Evolutionary conservation across 2,888 invertebrate genomes (phyloP).

Genomic region (Nephrocerus scutellatus): DNA sequence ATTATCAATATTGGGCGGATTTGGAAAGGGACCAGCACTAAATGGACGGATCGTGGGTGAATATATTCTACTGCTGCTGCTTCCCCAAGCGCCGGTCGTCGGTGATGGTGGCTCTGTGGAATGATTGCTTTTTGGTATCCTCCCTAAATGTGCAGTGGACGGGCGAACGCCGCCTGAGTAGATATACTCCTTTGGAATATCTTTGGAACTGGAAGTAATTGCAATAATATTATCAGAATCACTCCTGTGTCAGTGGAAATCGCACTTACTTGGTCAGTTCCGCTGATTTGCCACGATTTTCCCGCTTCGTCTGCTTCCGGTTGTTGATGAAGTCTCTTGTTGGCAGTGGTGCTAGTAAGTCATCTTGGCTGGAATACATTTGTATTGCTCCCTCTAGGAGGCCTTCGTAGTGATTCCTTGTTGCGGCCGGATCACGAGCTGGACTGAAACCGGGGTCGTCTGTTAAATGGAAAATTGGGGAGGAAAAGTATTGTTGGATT

Average conservation of each 20-base stretch:
- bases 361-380: slow-evolving; percentile 45
- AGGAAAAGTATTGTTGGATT: background rate
- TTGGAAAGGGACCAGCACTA: slow-evolving; percentile 61
- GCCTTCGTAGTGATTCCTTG: slow-evolving; percentile 45
- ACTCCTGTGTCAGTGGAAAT: no score
- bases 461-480: background rate
- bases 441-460: slow-evolving; percentile 30
- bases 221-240: background rate
- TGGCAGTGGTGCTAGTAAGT: slow-evolving; percentile 41
- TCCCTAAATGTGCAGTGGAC: slow-evolving; percentile 43
- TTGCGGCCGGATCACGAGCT: slow-evolving; percentile 42
- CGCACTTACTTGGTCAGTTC: slow-evolving; percentile 35
- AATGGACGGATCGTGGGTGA: slow-evolving; percentile 54
- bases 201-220: slow-evolving; percentile 21
- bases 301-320: slow-evolving; percentile 35
- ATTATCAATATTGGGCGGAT: slow-evolving; percentile 52
- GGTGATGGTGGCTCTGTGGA: slow-evolving; percentile 47
- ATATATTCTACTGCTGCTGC: slow-evolving; percentile 50
- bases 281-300: slow-evolving; percentile 46
- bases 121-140: slow-evolving; percentile 37
- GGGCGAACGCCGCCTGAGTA: slow-evolving; percentile 39
- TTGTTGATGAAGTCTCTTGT: slow-evolving; percentile 38
- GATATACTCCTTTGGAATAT: slow-evolving; percentile 30
- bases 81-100: slow-evolving; percentile 50
- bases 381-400: slow-evolving; percentile 47